Conservation (phyloP, 2,797 vertebrate species). For the Sebastes kiyomatsui region DNA sequence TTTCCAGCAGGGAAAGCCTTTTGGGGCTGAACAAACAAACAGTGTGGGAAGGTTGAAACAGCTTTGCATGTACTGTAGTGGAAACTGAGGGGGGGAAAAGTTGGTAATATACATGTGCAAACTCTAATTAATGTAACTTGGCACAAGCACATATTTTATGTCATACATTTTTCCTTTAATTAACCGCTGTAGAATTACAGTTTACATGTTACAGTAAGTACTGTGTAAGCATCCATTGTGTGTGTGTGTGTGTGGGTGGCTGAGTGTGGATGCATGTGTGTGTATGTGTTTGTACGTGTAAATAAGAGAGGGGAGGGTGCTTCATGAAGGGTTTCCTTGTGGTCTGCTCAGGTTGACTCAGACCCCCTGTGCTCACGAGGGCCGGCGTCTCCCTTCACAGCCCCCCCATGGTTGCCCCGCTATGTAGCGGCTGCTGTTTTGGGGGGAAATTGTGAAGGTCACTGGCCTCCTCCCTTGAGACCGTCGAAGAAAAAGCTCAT, state of each 20-base stretch:
- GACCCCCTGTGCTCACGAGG: slow-evolving; percentile 66
- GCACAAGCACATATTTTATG: slow-evolving; percentile 32
- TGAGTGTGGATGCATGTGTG: slow-evolving; percentile 7
- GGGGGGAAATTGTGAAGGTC: slow-evolving; percentile 72
- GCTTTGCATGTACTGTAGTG: slow-evolving; percentile 51
- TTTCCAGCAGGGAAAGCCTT: slow-evolving; percentile 72
- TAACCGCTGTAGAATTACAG: slow-evolving; percentile 17
- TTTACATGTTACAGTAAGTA: slow-evolving; percentile 21
- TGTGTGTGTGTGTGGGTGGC: background rate
- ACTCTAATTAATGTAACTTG: slow-evolving; percentile 42
- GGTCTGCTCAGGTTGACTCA: slow-evolving; percentile 68
- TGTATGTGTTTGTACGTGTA: slow-evolving; percentile 56
- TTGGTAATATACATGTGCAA: slow-evolving; percentile 13
- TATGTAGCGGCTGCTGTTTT: slow-evolving; percentile 57
- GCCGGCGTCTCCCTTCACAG: slow-evolving; percentile 59
- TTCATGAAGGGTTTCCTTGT: slow-evolving; percentile 79
- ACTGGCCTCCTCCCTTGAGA: slow-evolving; percentile 70
- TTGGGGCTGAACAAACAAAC: slow-evolving; percentile 74
- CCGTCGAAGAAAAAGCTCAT: slow-evolving; percentile 76
- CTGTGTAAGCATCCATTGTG: slow-evolving; percentile 19
- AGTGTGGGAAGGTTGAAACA: slow-evolving; percentile 50
- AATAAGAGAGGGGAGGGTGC: slow-evolving; percentile 44
- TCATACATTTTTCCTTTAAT: slow-evolving; percentile 31
- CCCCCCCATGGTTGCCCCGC: slow-evolving; percentile 48
- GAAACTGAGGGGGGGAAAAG: slow-evolving; percentile 15